A percentile compares a stretch with the other conserved stretches of the same genome.
Conservation (phyloP, 2,797 vertebrate species). For the Botia kubotai region DNA sequence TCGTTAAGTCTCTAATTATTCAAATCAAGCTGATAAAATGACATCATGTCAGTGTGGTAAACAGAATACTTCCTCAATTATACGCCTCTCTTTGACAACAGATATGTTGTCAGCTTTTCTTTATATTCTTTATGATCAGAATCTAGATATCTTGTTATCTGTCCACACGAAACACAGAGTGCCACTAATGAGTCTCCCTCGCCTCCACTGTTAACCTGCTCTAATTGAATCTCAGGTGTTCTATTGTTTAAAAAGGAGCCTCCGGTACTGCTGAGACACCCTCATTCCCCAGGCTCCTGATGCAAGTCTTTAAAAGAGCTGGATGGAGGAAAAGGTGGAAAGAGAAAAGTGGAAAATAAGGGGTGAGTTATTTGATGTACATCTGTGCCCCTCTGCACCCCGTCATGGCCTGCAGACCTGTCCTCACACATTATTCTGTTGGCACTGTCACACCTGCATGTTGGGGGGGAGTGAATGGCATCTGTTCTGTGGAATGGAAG, state of each 20-base stretch:
- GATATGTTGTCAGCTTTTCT: constrained; percentile 31
- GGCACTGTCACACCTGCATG: constrained; percentile 70
- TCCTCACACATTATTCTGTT: constrained; percentile 73
- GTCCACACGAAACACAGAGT: constrained; percentile 55
- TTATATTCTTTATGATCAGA: background rate
- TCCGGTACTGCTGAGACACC: constrained; percentile 72
- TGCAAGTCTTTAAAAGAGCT: constrained; percentile 35
- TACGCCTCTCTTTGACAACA: background rate
- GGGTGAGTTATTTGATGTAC: constrained; percentile 54
- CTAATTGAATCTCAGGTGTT: constrained; percentile 86
- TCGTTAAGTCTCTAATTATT: constrained; percentile 33
- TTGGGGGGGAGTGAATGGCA: constrained; percentile 66
- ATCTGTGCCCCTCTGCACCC: constrained; percentile 65
- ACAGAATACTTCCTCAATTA: background rate
- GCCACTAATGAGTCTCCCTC: constrained; percentile 59
- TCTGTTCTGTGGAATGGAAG: constrained; percentile 66
- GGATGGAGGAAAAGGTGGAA: constrained; percentile 14
- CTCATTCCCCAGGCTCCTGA: constrained; percentile 66
- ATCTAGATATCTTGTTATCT: constrained; percentile 34
- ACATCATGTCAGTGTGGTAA: background rate
- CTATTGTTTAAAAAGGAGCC: constrained; percentile 84
- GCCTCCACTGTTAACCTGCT: constrained; percentile 85
- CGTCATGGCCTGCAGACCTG: constrained; percentile 68
- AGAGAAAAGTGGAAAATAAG: background rate
- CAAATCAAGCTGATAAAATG: constrained; percentile 29